Conservation (phyloP, 2,113 vertebrate genomes). For the Lamprotornis superbus region DNA sequence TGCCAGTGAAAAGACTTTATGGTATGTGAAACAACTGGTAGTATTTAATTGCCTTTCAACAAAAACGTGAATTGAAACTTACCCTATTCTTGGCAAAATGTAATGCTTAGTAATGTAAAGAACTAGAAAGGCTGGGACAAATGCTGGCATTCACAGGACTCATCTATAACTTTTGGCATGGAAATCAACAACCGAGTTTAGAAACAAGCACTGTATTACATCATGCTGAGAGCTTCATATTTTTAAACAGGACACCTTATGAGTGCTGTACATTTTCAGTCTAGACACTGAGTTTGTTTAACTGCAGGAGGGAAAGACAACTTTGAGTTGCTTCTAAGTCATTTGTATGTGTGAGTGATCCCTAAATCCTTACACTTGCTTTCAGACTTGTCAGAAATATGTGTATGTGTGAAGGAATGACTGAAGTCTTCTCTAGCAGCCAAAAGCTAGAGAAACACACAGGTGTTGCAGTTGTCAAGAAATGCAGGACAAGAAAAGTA, state of each 20-base stretch:
- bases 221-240: background rate
- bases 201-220: background rate
- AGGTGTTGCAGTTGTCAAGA: background rate
- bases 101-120: background rate
- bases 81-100: background rate
- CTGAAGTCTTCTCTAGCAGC: background rate
- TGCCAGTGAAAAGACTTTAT: background rate
- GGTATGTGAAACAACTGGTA: background rate
- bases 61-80: background rate
- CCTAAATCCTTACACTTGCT: background rate
- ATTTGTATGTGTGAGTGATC: background rate
- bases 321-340: constrained; percentile 10
- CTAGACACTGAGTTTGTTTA: background rate
- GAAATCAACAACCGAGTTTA: background rate
- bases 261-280: background rate
- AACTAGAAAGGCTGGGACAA: background rate
- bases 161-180: constrained; percentile 7
- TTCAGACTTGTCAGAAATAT: background rate
- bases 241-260: background rate
- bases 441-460: background rate
- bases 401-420: background rate
- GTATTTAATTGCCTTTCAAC: background rate
- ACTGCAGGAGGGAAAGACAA: background rate
- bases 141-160: background rate
- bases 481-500: background rate